These are phyloP conservation scores for Oceanodroma tethys DNA, from an alignment of 2,113 vertebrate species.

Conservation along the genomic window DNA sequence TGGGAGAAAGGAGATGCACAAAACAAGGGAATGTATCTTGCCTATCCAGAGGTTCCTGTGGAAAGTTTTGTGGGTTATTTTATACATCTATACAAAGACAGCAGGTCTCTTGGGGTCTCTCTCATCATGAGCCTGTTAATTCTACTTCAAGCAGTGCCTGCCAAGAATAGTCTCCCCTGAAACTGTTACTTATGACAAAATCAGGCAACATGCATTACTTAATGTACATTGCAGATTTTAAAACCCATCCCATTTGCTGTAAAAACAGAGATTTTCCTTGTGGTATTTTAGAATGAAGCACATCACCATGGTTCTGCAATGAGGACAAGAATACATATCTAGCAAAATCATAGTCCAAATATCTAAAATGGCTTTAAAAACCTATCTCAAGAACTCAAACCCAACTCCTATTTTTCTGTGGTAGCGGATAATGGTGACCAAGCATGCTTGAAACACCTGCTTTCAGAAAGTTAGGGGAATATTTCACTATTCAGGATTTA, in stretches of 20 bases:
- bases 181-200: conserved; percentile 23
- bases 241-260: background rate
- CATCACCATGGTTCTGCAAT: background rate
- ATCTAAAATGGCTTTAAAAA: background rate
- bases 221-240: background rate
- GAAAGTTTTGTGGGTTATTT: background rate
- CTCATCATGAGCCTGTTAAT: background rate
- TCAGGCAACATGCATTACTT: background rate
- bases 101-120: background rate
- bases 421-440: background rate
- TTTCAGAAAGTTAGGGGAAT: background rate
- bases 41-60: background rate
- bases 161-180: background rate
- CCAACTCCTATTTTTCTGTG: background rate
- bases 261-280: background rate
- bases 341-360: background rate
- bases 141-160: background rate
- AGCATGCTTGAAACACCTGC: background rate
- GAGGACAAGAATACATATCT: background rate
- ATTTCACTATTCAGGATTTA: background rate
- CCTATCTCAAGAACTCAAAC: background rate
- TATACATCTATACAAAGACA: background rate
- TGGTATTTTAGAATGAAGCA: background rate
- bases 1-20: background rate
- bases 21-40: background rate